Evolutionary conservation across 2,888 invertebrate species (phyloP), one percentile per base, ranked within the genome.

Genomic region (Trichopoda pennipes): DNA sequence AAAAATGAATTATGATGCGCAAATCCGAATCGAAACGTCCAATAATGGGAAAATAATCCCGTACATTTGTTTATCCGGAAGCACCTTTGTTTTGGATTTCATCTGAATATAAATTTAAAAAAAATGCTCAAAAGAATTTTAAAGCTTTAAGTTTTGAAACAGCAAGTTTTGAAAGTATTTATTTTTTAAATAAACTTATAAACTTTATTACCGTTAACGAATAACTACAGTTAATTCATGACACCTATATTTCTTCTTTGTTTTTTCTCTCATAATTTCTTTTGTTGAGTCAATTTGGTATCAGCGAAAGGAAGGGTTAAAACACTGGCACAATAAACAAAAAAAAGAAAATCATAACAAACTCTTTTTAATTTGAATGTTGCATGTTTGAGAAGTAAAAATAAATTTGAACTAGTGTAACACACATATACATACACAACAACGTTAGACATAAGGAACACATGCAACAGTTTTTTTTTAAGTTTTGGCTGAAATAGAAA

Each of bases 381-480:
- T 82, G 82, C 82, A 82, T 82, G 79, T 79, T 72, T n/a, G 19
- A 51, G 61, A 66, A 44, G 63, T 38, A 53, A 70, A 75, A 51
- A 70, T 66, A 69, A 81, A 63, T 73, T 77, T 77, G 81, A 81
- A 73, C 49, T 63, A 44, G 56, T 69, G 61, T 35, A 49, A 1
- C 17, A 49, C 47, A n/a, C 28, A 42, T 32, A 74, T 55, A 69
- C 28, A 2, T 47, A 60, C 28, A 55, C 38, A 49, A 9, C 7
- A 23, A 63, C 10, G 58, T 44, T 28, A 60, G 55, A 61, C 58
- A 75, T 63, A 75, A 53, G 56, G 63, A 75, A 60, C 55, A 75
- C 82, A 82, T 82, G 82, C 82, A 82, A 82, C 82, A 82, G 82
- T 82, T 82, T 68, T 75, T 79, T 75, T 79, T 82, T 72, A 75